Conservation (phyloP, 1,140 invertebrate species). For the Helicoverpa zea region DNA sequence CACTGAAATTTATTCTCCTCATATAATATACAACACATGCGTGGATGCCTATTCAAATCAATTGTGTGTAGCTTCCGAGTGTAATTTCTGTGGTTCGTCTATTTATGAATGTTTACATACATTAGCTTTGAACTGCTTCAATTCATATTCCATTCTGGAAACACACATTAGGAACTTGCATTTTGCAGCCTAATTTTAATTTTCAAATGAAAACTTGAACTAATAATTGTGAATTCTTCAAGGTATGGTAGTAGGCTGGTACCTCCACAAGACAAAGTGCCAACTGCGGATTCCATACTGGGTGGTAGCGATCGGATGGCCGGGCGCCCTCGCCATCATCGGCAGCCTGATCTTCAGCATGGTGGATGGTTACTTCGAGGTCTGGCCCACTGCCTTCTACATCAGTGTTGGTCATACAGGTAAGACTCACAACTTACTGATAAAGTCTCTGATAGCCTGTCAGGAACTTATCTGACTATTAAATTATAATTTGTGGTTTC, state of each 20-base stretch:
- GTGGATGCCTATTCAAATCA: conserved; percentile 6
- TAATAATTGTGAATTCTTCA: conserved; percentile 26
- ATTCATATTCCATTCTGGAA: conserved; percentile 6
- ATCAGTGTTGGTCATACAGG: conserved; percentile 88
- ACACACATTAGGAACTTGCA: background rate
- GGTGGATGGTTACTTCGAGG: conserved; percentile 90
- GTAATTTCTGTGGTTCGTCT: conserved; percentile 4
- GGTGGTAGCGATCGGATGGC: conserved; percentile 88
- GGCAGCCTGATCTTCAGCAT: conserved; percentile 92
- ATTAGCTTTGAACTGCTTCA: conserved; percentile 17
- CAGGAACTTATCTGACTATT: too few species aligned
- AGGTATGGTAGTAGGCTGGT: conserved; percentile 92
- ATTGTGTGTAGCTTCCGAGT: conserved; percentile 14
- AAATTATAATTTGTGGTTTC: too few species aligned
- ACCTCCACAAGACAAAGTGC: conserved; percentile 90
- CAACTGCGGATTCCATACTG: conserved; percentile 89
- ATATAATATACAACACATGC: conserved; percentile 30
- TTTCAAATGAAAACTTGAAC: conserved; percentile 41
- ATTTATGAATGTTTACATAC: conserved; percentile 37
- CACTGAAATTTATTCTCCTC: conserved; percentile 21
- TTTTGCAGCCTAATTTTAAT: background rate
- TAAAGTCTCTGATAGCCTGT: background rate
- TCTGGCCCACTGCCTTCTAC: conserved; percentile 90
- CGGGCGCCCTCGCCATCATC: conserved; percentile 87
- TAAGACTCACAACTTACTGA: conserved; percentile 52